Percentiles rank a stretch among this genome's conserved stretches.
Evolutionary conservation across 2,113 vertebrate species (phyloP).

Genomic region (Protomyctophum bolini): DNA sequence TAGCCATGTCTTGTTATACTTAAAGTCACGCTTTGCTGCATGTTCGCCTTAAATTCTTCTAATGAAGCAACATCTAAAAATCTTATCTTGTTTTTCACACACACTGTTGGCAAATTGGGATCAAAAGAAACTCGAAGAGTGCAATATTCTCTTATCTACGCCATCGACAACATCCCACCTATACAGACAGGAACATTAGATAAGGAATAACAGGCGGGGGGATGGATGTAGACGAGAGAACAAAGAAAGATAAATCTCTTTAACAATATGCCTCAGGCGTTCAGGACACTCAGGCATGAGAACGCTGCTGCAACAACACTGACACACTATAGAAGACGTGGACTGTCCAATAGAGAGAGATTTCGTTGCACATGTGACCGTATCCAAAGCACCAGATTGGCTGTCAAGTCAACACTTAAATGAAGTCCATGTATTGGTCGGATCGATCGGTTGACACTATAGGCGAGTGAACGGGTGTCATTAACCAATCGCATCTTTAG

Average conservation of each 20-base stretch:
- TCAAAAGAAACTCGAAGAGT: slow-evolving; percentile 70
- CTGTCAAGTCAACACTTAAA: not conserved
- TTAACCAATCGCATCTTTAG: slow-evolving; percentile 50
- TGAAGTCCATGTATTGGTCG: slow-evolving; percentile 50
- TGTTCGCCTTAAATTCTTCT: slow-evolving; percentile 48
- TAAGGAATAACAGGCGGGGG: slow-evolving; percentile 35
- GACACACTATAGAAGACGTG: slow-evolving; percentile 59
- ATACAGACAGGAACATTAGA: slow-evolving; percentile 65
- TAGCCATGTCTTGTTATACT: slow-evolving; percentile 50
- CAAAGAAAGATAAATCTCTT: slow-evolving; percentile 50
- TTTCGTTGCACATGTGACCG: slow-evolving; percentile 62
- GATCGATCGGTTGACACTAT: slow-evolving; percentile 40
- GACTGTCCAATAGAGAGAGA: slow-evolving; percentile 63
- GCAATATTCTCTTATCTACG: slow-evolving; percentile 75
- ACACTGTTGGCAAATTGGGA: slow-evolving; percentile 70
- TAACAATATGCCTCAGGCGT: slow-evolving; percentile 59
- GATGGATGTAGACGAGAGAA: slow-evolving; percentile 15
- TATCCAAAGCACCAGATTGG: slow-evolving; percentile 55
- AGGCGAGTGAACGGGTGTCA: slow-evolving; percentile 51
- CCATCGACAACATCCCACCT: slow-evolving; percentile 69
- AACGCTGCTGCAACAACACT: slow-evolving; percentile 55
- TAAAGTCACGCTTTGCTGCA: slow-evolving; percentile 14
- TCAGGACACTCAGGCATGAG: slow-evolving; percentile 60
- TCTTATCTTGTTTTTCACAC: slow-evolving; percentile 62
- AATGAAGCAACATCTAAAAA: slow-evolving; percentile 63